Evolutionary conservation across 2,113 vertebrate species (phyloP).

Genomic region (Hemiprocne comata): DNA sequence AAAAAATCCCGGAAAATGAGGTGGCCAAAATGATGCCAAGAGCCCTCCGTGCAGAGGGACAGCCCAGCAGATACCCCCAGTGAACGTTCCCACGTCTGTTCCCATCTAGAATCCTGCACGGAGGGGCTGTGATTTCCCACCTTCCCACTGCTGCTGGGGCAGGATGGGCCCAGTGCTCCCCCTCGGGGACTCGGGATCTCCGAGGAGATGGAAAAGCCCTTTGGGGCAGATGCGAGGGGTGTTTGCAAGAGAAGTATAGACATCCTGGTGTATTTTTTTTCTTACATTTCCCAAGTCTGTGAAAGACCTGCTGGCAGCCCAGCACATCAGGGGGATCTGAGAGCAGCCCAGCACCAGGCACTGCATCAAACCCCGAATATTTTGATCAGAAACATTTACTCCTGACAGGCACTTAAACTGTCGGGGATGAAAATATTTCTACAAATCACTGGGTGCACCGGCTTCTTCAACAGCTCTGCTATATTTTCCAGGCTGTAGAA

Average conservation of each 20-base stretch:
- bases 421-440: neutral
- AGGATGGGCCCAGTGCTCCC: neutral
- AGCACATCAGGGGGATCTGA: fast-evolving
- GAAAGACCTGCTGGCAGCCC: neutral
- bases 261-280: neutral
- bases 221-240: fast-evolving
- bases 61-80: neutral
- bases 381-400: neutral
- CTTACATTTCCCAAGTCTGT: neutral
- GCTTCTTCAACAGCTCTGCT: neutral
- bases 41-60: fast-evolving
- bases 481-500: neutral
- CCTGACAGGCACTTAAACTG: neutral
- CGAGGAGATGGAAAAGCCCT: neutral
- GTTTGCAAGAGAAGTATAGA: neutral
- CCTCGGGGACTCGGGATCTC: neutral
- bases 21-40: neutral
- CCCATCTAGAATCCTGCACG: fast-evolving
- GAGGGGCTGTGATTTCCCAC: too few relatives aligned
- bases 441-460: neutral
- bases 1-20: neutral
- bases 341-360: neutral
- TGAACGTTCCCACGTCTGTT: fast-evolving
- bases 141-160: neutral
- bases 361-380: neutral